Base-by-base conservation (phyloP, 2,113 vertebrate species). In the Chloropsis cyanopogon region DNA sequence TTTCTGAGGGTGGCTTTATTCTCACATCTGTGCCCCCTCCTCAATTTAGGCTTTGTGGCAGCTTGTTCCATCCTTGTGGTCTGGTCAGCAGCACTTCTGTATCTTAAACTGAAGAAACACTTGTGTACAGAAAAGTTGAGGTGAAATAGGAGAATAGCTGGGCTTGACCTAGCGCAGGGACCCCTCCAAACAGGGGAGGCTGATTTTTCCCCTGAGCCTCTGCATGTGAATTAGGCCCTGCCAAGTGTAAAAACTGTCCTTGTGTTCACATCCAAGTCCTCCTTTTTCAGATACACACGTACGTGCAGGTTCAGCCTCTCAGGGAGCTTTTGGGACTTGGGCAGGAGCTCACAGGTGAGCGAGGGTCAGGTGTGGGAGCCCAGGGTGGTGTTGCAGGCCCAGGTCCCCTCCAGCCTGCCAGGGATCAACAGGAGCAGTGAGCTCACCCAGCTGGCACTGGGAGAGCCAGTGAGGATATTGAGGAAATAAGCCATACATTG, bases 301-400 rank as follows among this genome's bases (percentile, higher is more conserved):
- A 4, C 0, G 0, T 2, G 3, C 6, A 19, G 42, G 50, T 44
- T 85, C 79, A 26, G 66, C n/a, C 21, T 90, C 61, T 18, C 4
- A 3, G 54, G 53, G 24, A 65, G 60, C 29, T 61, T 73, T 31
- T 15, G 22, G 77, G 68, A 64, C 39, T 2, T 2, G 28, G 31
- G 28, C 0, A 0, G 60, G 47, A 57, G 50, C 12, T 13, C 52
- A 21, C 7, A 8, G 31, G 79, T 28, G 79, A 81, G 70, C 3
- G 7, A 71, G 2, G 6, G 14, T 80, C 47, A 46, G 66, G 49
- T 23, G 31, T 53, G 14, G 76, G 61, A 83, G 47, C 77, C 53
- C 5, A 1, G 46, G 24, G 60, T 2, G 12, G n/a, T 44, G 50
- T 86, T 50, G 7, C 33, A 41, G 37, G 56, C 9, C 28, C 1